phyloP scores from a whole-genome alignment of 2,113 vertebrate species.

The Taurulus bubalis region DNA sequence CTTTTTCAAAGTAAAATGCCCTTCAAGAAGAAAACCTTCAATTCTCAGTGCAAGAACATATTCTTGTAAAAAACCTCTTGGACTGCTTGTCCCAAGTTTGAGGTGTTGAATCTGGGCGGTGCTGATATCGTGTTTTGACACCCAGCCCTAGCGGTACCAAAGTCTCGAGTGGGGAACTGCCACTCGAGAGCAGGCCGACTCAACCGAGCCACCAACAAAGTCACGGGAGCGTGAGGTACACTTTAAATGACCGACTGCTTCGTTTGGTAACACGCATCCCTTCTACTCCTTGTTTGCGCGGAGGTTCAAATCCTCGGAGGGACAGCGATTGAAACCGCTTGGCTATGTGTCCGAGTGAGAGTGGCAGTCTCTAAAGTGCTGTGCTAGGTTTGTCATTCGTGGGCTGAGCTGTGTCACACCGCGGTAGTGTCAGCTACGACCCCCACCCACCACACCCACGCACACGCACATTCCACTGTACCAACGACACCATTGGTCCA shows the following conservation, averaged over 20 bases:
- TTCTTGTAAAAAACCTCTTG: not conserved
- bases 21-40: slow-evolving; percentile 36
- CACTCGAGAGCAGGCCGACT: slow-evolving; percentile 42
- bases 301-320: slow-evolving; percentile 56
- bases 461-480: slow-evolving; percentile 63
- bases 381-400: slow-evolving; percentile 79
- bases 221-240: slow-evolving; percentile 65
- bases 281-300: slow-evolving; percentile 35
- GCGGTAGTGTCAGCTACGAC: slow-evolving; percentile 35
- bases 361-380: slow-evolving; percentile 85
- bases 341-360: slow-evolving; percentile 71
- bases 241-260: slow-evolving; percentile 54
- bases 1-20: slow-evolving; percentile 34
- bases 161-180: slow-evolving; percentile 40
- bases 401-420: slow-evolving; percentile 62
- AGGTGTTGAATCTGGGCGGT: not conserved
- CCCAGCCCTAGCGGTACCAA: slow-evolving; percentile 62
- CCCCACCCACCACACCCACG: slow-evolving; percentile 20
- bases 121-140: slow-evolving; percentile 2
- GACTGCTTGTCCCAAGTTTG: not conserved
- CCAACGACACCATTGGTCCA: slow-evolving; percentile 84
- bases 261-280: slow-evolving; percentile 52
- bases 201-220: slow-evolving; percentile 38
- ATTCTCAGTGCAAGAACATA: slow-evolving; percentile 39
- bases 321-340: slow-evolving; percentile 53